Evolutionary conservation across 2,888 invertebrate species (phyloP), one percentile per base, ranked within the genome.

Genomic region (Dromius quadrimaculatus): DNA sequence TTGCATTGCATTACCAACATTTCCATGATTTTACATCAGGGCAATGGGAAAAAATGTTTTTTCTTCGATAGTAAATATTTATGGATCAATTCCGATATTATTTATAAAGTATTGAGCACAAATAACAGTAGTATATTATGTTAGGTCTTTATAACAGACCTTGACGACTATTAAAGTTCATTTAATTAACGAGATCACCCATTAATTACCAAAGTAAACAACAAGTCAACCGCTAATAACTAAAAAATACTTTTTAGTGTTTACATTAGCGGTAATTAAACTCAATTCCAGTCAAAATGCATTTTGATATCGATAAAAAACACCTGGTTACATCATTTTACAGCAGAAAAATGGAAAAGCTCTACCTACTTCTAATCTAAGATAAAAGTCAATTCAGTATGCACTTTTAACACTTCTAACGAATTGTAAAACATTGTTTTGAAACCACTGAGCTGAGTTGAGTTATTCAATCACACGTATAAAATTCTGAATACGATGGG

Each of bases 281-380:
- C 34, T 47, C 13, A 69, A 34, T 34, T 62, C 47, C 59, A 70
- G 54, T 66, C 41, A 54, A 68, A 63, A 70, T 61, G 61, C 69
- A 70, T 47, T 62, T 47, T 62, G 43, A 70, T 70, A 69, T 70
- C 50, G 62, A 70, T 70, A 70, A 70, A 70, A 70, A 70, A 70
- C 70, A 70, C 62, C 50, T 50, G 70, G 62, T 66, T 70, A 70
- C 70, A 70, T 54, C 36, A 57, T 70, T 61, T 70, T 70, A 61
- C 62, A 62, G 61, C 50, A 61, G 66, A 57, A 66, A 70, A 70
- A 70, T 70, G 61, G 62, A 70, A 70, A 70, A 70, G 70, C 70
- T 62, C 70, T 70, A 62, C 36, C 70, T 70, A 70, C 70, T 15
- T 64, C 64, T 64, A 64, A 47, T 45, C 43, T 45, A 43, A 43